Evolutionary conservation across 1,140 invertebrate genomes (phyloP).

Genomic region (Caenorhabditis elegans): DNA sequence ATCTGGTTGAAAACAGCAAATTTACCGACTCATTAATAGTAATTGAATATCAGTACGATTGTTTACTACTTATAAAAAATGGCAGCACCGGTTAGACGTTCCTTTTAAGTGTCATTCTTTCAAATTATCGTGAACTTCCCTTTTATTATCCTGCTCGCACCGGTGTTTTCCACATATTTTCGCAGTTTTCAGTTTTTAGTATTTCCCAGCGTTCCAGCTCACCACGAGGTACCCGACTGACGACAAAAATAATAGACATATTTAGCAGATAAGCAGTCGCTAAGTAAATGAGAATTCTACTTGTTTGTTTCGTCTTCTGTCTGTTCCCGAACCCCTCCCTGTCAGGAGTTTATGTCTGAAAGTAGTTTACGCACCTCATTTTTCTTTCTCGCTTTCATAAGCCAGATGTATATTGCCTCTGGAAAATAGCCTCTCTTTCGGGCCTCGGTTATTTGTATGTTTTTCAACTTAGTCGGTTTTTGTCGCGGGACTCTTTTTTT

Average conservation of each 20-base stretch:
- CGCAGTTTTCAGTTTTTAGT: background rate
- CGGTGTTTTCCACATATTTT: too few species aligned
- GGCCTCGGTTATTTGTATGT: constrained; percentile 14
- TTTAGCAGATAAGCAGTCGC: background rate
- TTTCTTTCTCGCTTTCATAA: background rate
- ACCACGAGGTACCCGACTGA: background rate
- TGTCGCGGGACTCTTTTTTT: background rate
- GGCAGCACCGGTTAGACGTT: background rate
- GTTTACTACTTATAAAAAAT: background rate
- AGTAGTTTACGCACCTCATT: constrained; percentile 1
- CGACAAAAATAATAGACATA: background rate
- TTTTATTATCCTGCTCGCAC: background rate
- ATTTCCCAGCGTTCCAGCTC: background rate
- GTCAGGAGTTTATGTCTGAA: background rate
- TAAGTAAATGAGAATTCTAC: constrained; percentile 21
- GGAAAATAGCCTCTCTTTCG: background rate
- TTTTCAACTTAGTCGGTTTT: constrained; percentile 16
- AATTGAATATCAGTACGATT: constrained; percentile 24
- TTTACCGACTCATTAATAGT: background rate
- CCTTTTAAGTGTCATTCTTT: background rate
- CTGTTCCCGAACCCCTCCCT: background rate
- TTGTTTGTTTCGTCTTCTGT: background rate
- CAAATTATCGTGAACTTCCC: background rate
- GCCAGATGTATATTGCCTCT: background rate
- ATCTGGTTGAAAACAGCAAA: background rate